Evolutionary conservation across 2,113 vertebrate genomes (phyloP).

Genomic region (Coptodon rendalli): DNA sequence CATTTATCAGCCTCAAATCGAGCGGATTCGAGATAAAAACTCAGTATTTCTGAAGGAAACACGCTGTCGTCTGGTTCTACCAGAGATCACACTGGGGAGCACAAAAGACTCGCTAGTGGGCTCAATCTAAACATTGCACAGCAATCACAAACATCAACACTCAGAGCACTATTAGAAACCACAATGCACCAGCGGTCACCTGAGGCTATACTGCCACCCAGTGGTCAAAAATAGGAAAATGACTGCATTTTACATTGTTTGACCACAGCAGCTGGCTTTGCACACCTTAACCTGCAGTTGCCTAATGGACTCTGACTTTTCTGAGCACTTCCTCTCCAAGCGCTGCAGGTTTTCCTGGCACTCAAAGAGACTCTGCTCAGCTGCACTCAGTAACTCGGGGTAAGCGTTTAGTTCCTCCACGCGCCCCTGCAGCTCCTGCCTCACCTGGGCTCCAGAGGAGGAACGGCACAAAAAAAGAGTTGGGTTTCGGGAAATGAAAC

Average conservation of each 20-base stretch:
- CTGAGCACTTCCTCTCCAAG: conserved; percentile 59
- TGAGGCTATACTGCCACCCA: conserved; percentile 9
- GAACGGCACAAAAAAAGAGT: not conserved
- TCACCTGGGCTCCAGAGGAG: conserved; percentile 69
- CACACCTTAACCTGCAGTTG: conserved; percentile 79
- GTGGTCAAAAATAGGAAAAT: conserved; percentile 35
- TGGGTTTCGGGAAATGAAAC: not conserved
- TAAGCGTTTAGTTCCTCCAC: conserved; percentile 68
- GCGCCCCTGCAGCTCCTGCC: conserved; percentile 62
- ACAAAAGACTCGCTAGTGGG: not conserved
- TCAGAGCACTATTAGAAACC: conserved; percentile 14
- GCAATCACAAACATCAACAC: conserved; percentile 1
- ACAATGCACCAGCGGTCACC: not conserved
- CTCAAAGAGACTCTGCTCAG: conserved; percentile 64
- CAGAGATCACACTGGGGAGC: not conserved
- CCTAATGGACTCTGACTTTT: conserved; percentile 68
- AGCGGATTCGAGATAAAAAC: not conserved
- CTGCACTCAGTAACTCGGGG: conserved; percentile 65
- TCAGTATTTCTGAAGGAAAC: not conserved
- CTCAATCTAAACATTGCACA: not conserved
- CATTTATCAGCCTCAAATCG: not conserved
- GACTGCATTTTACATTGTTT: not conserved
- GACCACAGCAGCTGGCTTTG: not conserved
- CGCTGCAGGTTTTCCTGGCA: conserved; percentile 68
- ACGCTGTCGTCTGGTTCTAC: not conserved